Evolutionary conservation across 2,888 invertebrate genomes (phyloP).

Genomic region (Lapara coniferarum): DNA sequence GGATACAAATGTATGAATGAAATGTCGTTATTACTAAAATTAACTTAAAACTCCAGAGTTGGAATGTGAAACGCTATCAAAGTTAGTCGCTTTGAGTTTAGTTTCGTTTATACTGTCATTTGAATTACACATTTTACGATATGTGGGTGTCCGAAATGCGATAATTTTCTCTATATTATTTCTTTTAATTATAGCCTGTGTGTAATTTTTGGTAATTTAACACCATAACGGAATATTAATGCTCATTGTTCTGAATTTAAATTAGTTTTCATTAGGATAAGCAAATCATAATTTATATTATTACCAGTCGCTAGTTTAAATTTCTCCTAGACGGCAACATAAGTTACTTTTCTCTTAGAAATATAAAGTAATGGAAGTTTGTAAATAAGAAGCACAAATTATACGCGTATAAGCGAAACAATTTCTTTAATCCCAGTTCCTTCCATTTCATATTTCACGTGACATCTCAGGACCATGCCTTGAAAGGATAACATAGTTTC

Average conservation of each 20-base stretch:
- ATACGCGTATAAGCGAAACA: background rate
- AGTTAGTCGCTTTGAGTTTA: constrained; percentile 36
- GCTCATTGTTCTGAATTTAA: constrained; percentile 9
- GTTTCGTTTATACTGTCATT: constrained; percentile 33
- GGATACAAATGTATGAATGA: constrained; percentile 45
- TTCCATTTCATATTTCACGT: background rate
- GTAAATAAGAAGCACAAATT: background rate
- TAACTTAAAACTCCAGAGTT: constrained; percentile 16
- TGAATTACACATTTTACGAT: constrained; percentile 38
- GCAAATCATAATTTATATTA: background rate
- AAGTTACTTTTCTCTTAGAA: too few relatives aligned
- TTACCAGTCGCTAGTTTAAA: too few relatives aligned
- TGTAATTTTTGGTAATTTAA: background rate
- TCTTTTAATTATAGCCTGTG: background rate
- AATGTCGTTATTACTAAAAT: constrained; percentile 29
- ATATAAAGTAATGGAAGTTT: background rate
- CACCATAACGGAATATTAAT: background rate
- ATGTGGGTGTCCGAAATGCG: constrained; percentile 13
- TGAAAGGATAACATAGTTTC: too few relatives aligned
- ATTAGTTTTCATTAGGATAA: background rate
- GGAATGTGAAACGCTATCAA: constrained; percentile 9
- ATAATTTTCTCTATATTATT: constrained; percentile 17
- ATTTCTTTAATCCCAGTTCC: constrained; percentile 2
- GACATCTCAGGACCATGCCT: background rate
- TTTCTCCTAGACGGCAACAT: too few relatives aligned